phyloP scores from a whole-genome alignment of 2,797 vertebrate species.

The Sebastiscus tertius region DNA sequence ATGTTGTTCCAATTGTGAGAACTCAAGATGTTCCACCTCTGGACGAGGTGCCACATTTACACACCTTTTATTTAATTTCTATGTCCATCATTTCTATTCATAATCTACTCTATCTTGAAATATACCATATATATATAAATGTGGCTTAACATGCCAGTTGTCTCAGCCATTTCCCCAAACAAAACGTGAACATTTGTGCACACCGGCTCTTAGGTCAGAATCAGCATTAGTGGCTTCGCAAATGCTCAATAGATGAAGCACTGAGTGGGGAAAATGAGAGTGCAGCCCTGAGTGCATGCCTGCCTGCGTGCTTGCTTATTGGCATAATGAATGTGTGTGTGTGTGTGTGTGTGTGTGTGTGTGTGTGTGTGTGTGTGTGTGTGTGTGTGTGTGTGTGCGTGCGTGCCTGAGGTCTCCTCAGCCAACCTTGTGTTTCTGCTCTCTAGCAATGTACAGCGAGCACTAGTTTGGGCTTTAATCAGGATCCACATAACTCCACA shows the following conservation, averaged over 20 bases:
- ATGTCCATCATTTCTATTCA: not conserved
- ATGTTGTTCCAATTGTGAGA: not conserved
- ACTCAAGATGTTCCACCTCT: not conserved
- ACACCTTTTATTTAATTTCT: not conserved
- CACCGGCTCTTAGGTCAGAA: not conserved
- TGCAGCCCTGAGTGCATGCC: not conserved
- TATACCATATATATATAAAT: not conserved
- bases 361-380: not conserved
- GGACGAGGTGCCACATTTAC: not conserved
- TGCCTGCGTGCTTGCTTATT: not conserved
- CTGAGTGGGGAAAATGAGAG: not conserved
- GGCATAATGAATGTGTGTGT: not conserved
- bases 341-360: not conserved
- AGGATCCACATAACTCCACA: not conserved
- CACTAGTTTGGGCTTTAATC: slow-evolving; percentile 9
- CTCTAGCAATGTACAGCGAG: not conserved
- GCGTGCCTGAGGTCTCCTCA: slow-evolving; percentile 8
- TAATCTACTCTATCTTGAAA: not conserved
- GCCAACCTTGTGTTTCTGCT: not conserved
- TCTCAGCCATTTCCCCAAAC: not conserved
- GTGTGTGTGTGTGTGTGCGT: not conserved
- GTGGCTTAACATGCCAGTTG: not conserved
- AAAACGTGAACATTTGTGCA: not conserved
- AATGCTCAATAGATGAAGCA: slow-evolving; percentile 8
- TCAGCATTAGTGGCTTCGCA: not conserved